phyloP scores from a whole-genome alignment of 1,140 invertebrate genomes.

The Dendrolimus punctatus region DNA sequence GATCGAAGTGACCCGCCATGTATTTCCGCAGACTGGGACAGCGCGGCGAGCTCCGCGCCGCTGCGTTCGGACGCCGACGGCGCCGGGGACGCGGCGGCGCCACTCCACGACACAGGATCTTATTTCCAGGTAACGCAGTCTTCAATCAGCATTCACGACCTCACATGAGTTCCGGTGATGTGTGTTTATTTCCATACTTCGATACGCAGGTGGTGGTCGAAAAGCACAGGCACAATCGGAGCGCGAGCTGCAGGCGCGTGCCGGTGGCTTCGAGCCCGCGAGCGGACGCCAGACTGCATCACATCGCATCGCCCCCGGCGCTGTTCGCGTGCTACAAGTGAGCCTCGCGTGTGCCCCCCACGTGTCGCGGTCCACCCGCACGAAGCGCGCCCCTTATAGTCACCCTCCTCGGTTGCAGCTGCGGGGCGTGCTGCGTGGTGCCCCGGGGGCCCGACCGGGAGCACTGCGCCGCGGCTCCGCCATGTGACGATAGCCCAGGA shows the following conservation, averaged over 20 bases:
- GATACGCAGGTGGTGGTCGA: constrained; percentile 13
- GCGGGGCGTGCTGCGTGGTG: too few species aligned
- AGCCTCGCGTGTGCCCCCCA: too few species aligned
- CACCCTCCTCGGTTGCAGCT: too few species aligned
- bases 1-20: too few species aligned
- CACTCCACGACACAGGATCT: constrained; percentile 2
- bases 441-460: too few species aligned
- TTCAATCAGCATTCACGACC: too few species aligned
- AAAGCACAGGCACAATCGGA: constrained; percentile 8
- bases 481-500: too few species aligned
- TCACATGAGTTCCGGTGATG: background rate
- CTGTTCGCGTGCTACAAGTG: too few species aligned
- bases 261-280: constrained; percentile 8
- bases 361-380: too few species aligned
- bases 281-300: background rate
- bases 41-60: background rate
- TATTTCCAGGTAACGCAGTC: constrained; percentile 5
- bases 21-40: too few species aligned
- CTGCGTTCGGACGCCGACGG: background rate
- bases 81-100: background rate
- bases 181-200: background rate
- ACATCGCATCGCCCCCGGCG: background rate
- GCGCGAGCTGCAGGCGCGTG: constrained; percentile 5
- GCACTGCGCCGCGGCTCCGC: too few species aligned
- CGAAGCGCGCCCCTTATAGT: too few species aligned